phyloP scores from a whole-genome alignment of 2,113 vertebrate species.

The Eptatretus burgeri region DNA sequence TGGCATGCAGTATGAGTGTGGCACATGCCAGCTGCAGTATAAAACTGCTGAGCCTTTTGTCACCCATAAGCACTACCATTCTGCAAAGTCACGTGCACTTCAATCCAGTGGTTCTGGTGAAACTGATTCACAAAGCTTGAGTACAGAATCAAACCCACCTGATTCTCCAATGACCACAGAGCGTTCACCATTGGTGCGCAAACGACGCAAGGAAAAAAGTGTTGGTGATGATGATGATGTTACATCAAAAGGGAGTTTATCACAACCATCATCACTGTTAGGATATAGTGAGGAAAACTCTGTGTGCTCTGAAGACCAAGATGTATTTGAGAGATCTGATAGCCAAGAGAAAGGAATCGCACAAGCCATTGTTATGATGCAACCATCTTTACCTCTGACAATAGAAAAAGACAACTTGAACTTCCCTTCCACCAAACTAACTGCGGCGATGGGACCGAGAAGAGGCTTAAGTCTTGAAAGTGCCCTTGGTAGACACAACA shows the following conservation, averaged over 20 bases:
- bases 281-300: no score
- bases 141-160: conserved; percentile 45
- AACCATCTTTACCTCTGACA: no score
- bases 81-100: conserved; percentile 28
- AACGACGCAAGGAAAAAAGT: conserved; percentile 78
- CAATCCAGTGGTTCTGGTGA: conserved; percentile 11
- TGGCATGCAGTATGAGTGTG: conserved; percentile 29
- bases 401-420: no score
- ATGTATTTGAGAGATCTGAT: no score
- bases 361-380: no score
- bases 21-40: conserved; percentile 36
- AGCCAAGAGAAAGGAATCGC: no score
- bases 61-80: conserved; percentile 41
- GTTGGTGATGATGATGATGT: conserved; percentile 68
- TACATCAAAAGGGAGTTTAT: no score
- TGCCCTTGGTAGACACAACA: neutral
- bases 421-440: no score
- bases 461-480: conserved; percentile 3
- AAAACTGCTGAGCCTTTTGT: conserved; percentile 45
- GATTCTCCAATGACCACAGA: conserved; percentile 52
- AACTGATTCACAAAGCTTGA: no score
- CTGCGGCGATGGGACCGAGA: neutral
- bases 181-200: conserved; percentile 58
- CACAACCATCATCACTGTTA: no score
- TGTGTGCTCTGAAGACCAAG: no score